These are phyloP conservation scores for Hesperophylax magnus DNA, from an alignment of 1,140 invertebrate genomes.

Conservation along the genomic window DNA sequence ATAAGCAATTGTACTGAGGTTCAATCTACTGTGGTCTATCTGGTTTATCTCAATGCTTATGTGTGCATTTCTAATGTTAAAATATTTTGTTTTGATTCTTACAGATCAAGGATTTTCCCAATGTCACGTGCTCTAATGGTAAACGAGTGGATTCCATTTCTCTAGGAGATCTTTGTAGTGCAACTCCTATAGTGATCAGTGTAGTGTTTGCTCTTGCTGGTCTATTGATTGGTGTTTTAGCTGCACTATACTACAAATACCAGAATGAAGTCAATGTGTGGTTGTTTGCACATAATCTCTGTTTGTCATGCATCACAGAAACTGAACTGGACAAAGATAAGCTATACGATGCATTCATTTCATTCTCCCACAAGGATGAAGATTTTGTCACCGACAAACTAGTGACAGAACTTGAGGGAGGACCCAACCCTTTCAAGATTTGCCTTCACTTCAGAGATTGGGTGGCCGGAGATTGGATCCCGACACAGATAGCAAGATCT, in stretches of 20 bases:
- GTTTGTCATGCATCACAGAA: slow-evolving; percentile 78
- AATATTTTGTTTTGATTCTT: slow-evolving; percentile 1
- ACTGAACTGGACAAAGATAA: slow-evolving; percentile 84
- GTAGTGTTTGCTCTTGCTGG: slow-evolving; percentile 67
- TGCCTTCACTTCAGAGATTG: slow-evolving; percentile 90
- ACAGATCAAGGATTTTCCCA: slow-evolving; percentile 61
- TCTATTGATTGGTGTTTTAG: slow-evolving; percentile 68
- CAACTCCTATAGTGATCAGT: slow-evolving; percentile 62
- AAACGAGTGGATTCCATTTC: slow-evolving; percentile 64
- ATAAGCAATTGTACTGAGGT: no score
- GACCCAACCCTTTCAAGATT: slow-evolving; percentile 71
- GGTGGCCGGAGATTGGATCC: slow-evolving; percentile 82
- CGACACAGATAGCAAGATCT: slow-evolving; percentile 83
- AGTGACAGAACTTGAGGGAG: slow-evolving; percentile 77
- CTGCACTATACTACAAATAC: slow-evolving; percentile 76
- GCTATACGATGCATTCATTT: slow-evolving; percentile 89
- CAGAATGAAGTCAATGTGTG: slow-evolving; percentile 79
- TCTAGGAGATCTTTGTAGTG: slow-evolving; percentile 70
- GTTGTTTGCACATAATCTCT: slow-evolving; percentile 77
- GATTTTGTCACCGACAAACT: slow-evolving; percentile 80
- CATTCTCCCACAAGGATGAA: slow-evolving; percentile 87
- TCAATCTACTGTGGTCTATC: no score
- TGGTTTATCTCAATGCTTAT: no score
- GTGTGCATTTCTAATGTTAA: no score
- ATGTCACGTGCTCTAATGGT: slow-evolving; percentile 67